phyloP scores from a whole-genome alignment of 2,888 invertebrate species.

The Pachliopta kotzebuea region DNA sequence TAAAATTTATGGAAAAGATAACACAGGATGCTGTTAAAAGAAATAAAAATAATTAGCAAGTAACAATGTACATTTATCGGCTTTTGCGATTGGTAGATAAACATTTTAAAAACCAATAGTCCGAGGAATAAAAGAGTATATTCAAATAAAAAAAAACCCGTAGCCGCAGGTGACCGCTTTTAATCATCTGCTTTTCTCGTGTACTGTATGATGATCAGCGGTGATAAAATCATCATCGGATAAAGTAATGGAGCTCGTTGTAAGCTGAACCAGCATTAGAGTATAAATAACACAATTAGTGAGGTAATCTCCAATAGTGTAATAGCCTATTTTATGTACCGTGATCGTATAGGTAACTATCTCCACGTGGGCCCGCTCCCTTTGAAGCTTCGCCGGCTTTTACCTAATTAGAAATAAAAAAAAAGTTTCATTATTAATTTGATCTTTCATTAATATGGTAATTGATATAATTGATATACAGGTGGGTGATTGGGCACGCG shows the following conservation, averaged over 20 bases:
- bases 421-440: slow-evolving; percentile 49
- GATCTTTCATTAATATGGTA: slow-evolving; percentile 53
- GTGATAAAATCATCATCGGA: slow-evolving; percentile 20
- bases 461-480: slow-evolving; percentile 52
- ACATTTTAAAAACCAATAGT: too few species aligned
- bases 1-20: too few species aligned
- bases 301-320: slow-evolving; percentile 36
- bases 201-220: slow-evolving; percentile 19
- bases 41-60: too few species aligned
- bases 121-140: too few species aligned
- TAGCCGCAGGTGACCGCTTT: slow-evolving; percentile 1
- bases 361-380: slow-evolving; percentile 27
- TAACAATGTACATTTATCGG: too few species aligned
- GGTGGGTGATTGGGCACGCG: slow-evolving; percentile 50
- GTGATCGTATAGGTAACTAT: slow-evolving; percentile 23
- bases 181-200: slow-evolving; percentile 12
- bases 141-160: slow-evolving; percentile 11
- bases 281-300: slow-evolving; percentile 46
- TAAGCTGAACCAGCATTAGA: slow-evolving; percentile 30
- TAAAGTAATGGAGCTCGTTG: slow-evolving; percentile 11
- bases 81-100: too few species aligned
- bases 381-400: slow-evolving; percentile 55
- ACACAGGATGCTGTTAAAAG: too few species aligned
- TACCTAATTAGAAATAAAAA: slow-evolving; percentile 56
- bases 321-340: slow-evolving; percentile 34